Conservation (phyloP, 2,888 invertebrate species). For the Drosophila borborema region DNA sequence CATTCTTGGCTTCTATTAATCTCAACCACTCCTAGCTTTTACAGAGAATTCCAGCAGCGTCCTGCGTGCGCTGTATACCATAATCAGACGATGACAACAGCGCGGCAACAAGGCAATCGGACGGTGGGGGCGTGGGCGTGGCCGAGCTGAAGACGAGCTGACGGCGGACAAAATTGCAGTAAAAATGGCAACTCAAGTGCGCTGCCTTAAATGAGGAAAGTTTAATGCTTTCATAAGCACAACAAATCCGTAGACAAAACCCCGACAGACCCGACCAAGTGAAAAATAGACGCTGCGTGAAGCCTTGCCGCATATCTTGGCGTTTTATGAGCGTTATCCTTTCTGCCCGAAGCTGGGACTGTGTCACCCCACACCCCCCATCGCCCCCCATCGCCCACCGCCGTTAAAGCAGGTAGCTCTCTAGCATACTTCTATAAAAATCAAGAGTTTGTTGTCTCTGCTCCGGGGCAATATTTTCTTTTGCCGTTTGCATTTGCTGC, state of each 20-base stretch:
- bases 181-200: conserved; percentile 80
- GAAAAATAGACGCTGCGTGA: conserved; percentile 78
- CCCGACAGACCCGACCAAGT: conserved; percentile 52
- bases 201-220: conserved; percentile 79
- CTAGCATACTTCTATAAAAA: conserved; percentile 66
- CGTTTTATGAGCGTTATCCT: conserved; percentile 78
- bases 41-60: conserved; percentile 33
- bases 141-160: conserved; percentile 25
- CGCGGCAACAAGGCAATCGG: conserved; percentile 14
- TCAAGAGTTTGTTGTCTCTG: conserved; percentile 81
- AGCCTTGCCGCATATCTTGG: conserved; percentile 70
- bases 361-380: too few species aligned
- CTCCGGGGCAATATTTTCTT: conserved; percentile 76
- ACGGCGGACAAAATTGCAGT: conserved; percentile 76
- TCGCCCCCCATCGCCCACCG: too few species aligned
- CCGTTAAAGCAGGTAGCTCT: conserved; percentile 27
- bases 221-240: conserved; percentile 82
- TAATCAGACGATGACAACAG: conserved; percentile 64
- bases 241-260: conserved; percentile 77
- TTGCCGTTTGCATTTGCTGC: conserved; percentile 62
- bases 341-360: conserved; percentile 36
- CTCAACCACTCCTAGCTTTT: neutral
- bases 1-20: neutral
- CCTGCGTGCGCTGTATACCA: conserved; percentile 54
- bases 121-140: conserved; percentile 1